Evolutionary conservation across 2,797 vertebrate species (phyloP).

Genomic region (Salmo trutta): DNA sequence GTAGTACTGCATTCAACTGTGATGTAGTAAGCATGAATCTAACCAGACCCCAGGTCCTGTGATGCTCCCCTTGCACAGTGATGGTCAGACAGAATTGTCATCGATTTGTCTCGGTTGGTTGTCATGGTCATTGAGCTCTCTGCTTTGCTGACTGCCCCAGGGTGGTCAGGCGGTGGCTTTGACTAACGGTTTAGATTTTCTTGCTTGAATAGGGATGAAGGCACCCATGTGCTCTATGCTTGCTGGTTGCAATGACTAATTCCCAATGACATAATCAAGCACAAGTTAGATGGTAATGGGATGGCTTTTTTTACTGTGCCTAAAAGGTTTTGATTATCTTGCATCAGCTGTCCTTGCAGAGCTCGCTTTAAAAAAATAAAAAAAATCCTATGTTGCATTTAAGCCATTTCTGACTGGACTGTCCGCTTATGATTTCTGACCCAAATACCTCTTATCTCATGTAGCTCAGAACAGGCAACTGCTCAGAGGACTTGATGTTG

Average conservation of each 20-base stretch:
- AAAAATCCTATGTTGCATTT: neutral
- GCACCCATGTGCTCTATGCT: neutral
- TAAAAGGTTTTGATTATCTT: constrained; percentile 34
- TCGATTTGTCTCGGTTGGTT: constrained; percentile 8
- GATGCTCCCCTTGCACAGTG: constrained; percentile 4
- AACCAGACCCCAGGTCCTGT: constrained; percentile 12
- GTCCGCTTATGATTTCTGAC: constrained; percentile 14
- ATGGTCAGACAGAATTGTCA: neutral
- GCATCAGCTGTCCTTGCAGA: constrained; percentile 32
- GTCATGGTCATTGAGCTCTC: neutral
- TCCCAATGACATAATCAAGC: constrained; percentile 43
- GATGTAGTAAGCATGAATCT: constrained; percentile 23
- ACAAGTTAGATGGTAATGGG: constrained; percentile 35
- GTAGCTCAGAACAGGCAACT: constrained; percentile 21
- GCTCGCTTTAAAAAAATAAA: neutral
- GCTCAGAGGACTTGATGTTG: neutral
- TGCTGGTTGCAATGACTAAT: constrained; percentile 18
- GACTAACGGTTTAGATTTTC: constrained; percentile 13
- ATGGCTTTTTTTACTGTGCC: constrained; percentile 50
- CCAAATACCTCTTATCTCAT: constrained; percentile 32
- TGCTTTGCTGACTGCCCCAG: constrained; percentile 9
- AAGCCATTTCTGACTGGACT: constrained; percentile 17
- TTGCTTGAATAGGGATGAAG: constrained; percentile 11
- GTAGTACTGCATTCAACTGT: constrained; percentile 12
- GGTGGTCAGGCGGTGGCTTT: neutral